Conservation (phyloP, 2,797 vertebrate species). For the Mormyrops attenuatus region DNA sequence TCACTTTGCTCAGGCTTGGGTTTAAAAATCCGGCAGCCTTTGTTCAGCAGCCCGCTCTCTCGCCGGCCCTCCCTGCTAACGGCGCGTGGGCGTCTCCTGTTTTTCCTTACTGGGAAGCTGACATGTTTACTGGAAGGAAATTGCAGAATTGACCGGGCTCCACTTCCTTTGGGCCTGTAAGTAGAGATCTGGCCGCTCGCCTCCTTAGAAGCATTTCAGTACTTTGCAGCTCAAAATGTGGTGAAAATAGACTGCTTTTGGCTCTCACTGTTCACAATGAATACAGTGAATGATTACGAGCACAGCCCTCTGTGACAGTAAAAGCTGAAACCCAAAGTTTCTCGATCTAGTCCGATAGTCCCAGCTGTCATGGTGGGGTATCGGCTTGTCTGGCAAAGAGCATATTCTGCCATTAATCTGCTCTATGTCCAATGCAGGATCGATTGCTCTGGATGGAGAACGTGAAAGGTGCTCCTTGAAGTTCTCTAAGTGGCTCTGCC, state of each 20-base stretch:
- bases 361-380: not conserved
- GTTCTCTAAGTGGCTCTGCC: not conserved
- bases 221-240: not conserved
- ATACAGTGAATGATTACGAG: not conserved
- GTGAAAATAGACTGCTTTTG: not conserved
- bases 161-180: not conserved
- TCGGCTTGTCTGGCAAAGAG: not conserved
- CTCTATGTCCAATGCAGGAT: not conserved
- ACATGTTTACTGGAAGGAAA: constrained; percentile 7
- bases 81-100: not conserved
- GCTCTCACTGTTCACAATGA: not conserved
- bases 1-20: not conserved
- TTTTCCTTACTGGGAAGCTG: not conserved
- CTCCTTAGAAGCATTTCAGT: not conserved
- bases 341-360: not conserved
- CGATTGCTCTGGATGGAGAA: not conserved
- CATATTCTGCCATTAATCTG: not conserved
- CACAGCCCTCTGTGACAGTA: not conserved
- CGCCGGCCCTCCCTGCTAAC: not conserved
- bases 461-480: not conserved
- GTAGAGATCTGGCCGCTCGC: not conserved
- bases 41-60: not conserved
- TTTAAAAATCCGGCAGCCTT: constrained; percentile 19
- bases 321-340: not conserved
- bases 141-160: not conserved